Evolutionary conservation across 2,113 vertebrate genomes (phyloP), one percentile per base, ranked within the genome.

Genomic region (Cariama cristata): DNA sequence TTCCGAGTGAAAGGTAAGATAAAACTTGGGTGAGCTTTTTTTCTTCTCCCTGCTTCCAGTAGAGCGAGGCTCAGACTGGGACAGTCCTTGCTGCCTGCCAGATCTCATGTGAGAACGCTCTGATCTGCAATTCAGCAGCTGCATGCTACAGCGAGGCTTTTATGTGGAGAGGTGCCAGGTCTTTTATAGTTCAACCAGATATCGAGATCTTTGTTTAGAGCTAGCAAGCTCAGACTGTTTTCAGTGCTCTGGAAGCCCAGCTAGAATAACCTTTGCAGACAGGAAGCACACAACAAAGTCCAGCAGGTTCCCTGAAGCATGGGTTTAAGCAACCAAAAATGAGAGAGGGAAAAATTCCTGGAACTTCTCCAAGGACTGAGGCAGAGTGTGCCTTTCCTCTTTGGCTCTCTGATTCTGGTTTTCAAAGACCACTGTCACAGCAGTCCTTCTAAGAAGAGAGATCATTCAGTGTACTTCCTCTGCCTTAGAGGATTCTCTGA

Each of bases 391-490:
- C 7, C 15, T 92, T 95, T 84, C 50, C 40, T 92, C 59, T 85
- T 82, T 74, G n/a, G 14, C 38, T 93, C n/a, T 79, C 69, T 59
- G 24, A 80, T 60, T 88, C 49, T 56, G 30, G 4, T 81, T 81
- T 92, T 97, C 94, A 96, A 96, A 95, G 62, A 56, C 53, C 27
- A 24, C 18, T 87, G 44, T 89, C 89, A 68, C 84, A 94, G 73
- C 60, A 96, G 73, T 63, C 35, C 66, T 62, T 72, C 73, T 89
- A 82, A 89, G 72, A 80, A 66, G 53, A 92, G 30, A 73, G 27
- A 79, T 60, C 19, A 74, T 86, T 90, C 79, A 53, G 24, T 32
- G 22, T 47, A 56, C 40, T 89, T 91, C 28, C 45, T 85, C 44
- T 79, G 58, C n/a, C 38, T 73, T 27, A 82, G 35, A 87, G 45